phyloP scores from a whole-genome alignment of 2,113 vertebrate species.

The Cariama cristata region DNA sequence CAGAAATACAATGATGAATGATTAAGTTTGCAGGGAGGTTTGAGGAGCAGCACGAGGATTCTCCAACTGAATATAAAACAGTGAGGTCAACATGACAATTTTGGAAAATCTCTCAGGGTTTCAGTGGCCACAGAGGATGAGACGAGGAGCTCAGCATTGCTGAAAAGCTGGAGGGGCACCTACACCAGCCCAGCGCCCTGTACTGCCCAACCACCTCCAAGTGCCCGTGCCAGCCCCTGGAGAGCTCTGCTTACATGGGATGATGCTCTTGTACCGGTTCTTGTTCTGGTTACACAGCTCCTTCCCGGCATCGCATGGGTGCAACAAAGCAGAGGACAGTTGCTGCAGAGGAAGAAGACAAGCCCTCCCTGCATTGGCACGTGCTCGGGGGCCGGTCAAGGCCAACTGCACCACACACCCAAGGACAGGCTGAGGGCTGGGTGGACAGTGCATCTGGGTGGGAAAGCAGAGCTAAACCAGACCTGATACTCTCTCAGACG shows the following conservation, averaged over 20 bases:
- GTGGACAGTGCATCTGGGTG: background rate
- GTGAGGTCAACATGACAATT: background rate
- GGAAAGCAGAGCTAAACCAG: background rate
- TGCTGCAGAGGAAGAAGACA: conserved; percentile 16
- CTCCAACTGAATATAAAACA: background rate
- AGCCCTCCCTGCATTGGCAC: background rate
- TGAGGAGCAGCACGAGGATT: background rate
- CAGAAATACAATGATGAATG: background rate
- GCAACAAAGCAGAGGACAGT: conserved; percentile 23
- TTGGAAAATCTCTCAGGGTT: background rate
- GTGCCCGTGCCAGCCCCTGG: background rate
- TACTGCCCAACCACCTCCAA: background rate
- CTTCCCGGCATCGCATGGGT: conserved; percentile 19
- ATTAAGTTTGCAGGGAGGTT: background rate
- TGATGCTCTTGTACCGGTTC: conserved; percentile 64
- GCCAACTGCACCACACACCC: background rate
- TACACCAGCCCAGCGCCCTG: background rate
- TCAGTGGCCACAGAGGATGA: background rate
- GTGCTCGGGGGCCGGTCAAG: background rate
- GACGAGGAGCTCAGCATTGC: background rate
- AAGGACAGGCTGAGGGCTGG: background rate
- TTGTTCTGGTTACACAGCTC: conserved; percentile 46
- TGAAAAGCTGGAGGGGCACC: background rate
- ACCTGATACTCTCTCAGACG: conserved; percentile 57
- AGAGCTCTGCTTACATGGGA: conserved; percentile 56